A percentile compares a stretch with the other conserved stretches of the same genome.
These are phyloP conservation scores for Mustela erminea DNA, from an alignment of 2,797 vertebrate genomes.

Conservation along the genomic window DNA sequence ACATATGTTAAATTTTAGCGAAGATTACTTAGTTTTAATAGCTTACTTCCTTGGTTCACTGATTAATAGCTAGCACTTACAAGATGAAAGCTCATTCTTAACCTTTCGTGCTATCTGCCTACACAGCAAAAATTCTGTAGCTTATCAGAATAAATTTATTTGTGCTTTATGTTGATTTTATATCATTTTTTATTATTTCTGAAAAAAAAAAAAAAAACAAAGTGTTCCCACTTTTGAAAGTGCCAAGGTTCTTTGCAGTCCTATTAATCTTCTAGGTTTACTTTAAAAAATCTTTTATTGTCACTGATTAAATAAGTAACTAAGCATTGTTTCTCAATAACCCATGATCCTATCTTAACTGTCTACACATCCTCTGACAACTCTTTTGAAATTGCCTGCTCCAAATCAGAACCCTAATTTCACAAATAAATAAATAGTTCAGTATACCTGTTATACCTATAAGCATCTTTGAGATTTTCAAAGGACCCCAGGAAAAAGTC, in stretches of 20 bases:
- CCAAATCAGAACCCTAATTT: neutral
- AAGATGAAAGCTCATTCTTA: neutral
- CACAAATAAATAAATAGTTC: neutral
- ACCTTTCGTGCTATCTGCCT: neutral
- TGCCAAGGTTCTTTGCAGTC: neutral
- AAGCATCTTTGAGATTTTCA: neutral
- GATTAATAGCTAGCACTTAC: conserved; percentile 4
- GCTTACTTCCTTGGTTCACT: conserved; percentile 28
- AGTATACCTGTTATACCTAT: neutral
- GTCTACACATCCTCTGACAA: neutral
- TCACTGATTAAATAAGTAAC: conserved; percentile 27
- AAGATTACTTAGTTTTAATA: neutral
- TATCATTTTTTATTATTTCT: neutral
- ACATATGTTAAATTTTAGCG: conserved; percentile 44
- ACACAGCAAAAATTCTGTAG: neutral
- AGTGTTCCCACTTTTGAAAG: neutral
- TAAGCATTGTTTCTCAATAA: neutral
- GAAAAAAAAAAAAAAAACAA: conserved; percentile 1
- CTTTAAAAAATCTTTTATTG: conserved; percentile 29
- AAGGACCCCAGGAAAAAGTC: neutral
- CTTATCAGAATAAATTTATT: conserved; percentile 33
- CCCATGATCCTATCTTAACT: neutral
- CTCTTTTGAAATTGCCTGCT: neutral
- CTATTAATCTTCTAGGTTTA: conserved; percentile 28
- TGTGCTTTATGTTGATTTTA: conserved; percentile 14